Evolutionary conservation across 2,888 invertebrate genomes (phyloP).

Genomic region (Drosophila parthenogenetica): DNA sequence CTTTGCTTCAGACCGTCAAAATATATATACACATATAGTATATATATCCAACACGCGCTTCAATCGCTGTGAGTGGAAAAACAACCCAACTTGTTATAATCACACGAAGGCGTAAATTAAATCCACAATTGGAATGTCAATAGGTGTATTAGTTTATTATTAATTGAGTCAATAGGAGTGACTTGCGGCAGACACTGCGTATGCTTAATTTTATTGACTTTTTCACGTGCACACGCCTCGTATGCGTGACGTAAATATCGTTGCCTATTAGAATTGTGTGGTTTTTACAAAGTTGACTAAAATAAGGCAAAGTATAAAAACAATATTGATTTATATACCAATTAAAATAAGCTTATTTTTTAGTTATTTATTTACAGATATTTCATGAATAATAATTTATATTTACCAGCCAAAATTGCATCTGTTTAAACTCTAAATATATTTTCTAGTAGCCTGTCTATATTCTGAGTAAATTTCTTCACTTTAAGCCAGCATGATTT

Average conservation of each 20-base stretch:
- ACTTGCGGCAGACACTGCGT: constrained; percentile 27
- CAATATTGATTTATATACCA: too few species aligned
- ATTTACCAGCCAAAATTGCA: too few species aligned
- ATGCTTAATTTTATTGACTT: constrained; percentile 46
- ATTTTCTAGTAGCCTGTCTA: too few species aligned
- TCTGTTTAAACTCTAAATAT: too few species aligned
- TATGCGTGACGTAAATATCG: constrained; percentile 17
- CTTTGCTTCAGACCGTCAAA: constrained; percentile 16
- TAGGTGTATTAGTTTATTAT: constrained; percentile 28
- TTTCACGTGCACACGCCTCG: constrained; percentile 14
- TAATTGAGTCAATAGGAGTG: constrained; percentile 29
- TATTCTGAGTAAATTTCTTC: not conserved
- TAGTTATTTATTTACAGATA: too few species aligned
- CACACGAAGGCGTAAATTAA: constrained; percentile 33
- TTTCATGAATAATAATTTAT: too few species aligned
- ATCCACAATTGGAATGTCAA: constrained; percentile 38
- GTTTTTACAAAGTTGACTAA: too few species aligned
- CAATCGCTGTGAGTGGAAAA: not conserved
- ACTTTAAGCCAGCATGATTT: not conserved
- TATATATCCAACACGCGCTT: constrained; percentile 26
- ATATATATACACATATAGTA: not conserved
- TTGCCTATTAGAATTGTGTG: too few species aligned
- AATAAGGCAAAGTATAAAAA: too few species aligned
- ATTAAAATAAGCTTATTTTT: too few species aligned
- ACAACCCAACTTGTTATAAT: constrained; percentile 23